Percentiles rank a stretch among this genome's conserved stretches.
Evolutionary conservation across 2,888 invertebrate genomes (phyloP).

Genomic region (Adelognathus sp.): DNA sequence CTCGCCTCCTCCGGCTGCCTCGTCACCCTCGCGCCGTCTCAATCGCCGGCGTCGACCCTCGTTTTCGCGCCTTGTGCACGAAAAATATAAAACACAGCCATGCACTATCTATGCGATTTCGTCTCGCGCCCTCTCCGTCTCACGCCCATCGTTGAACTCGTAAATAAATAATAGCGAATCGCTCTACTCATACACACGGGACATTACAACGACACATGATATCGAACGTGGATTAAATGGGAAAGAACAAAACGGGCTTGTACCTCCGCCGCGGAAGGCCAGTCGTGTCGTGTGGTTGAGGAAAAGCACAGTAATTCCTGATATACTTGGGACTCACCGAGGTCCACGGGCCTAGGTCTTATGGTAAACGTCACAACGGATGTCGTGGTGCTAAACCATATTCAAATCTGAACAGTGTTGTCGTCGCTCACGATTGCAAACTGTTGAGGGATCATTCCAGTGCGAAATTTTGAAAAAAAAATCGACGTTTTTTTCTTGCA

Average conservation of each 20-base stretch:
- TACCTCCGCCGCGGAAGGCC: conserved; percentile 80
- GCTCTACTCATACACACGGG: too few species aligned
- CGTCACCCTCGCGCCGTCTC: conserved; percentile 76
- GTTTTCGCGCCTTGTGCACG: conserved; percentile 78
- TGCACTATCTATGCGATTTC: conserved; percentile 72
- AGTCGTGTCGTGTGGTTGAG: conserved; percentile 78
- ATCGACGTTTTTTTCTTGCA: too few species aligned
- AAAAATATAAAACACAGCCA: conserved; percentile 77
- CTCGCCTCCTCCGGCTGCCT: conserved; percentile 72
- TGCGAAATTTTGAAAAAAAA: too few species aligned
- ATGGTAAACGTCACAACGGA: conserved; percentile 79
- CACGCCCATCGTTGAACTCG: too few species aligned
- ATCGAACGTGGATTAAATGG: too few species aligned
- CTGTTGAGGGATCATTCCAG: neutral
- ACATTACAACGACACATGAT: too few species aligned
- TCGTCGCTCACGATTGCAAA: too few species aligned
- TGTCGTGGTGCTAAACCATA: conserved; percentile 76
- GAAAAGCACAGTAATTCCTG: conserved; percentile 81
- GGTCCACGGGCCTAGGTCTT: conserved; percentile 79
- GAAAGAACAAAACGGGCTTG: conserved; percentile 67
- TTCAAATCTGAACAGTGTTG: too few species aligned
- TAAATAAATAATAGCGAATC: too few species aligned
- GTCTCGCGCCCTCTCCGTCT: conserved; percentile 4
- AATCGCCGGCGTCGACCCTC: conserved; percentile 78
- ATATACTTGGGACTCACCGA: conserved; percentile 80